These are phyloP conservation scores for Campopleginae sp. DNA, from an alignment of 2,888 invertebrate species.

Conservation along the genomic window DNA sequence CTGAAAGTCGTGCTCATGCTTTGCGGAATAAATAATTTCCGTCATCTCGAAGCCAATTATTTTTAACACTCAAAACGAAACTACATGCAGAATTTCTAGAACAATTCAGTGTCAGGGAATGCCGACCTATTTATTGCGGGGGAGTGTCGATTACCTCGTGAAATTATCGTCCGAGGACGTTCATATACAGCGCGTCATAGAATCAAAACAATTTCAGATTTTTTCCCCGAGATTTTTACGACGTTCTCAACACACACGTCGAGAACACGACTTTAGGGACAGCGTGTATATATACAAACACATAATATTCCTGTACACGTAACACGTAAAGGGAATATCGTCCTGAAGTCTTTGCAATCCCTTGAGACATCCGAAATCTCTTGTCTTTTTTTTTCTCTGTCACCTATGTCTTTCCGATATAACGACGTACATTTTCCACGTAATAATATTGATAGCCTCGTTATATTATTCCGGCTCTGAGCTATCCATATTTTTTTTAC, in stretches of 20 bases:
- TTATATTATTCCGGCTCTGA: background rate
- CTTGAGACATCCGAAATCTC: conserved; percentile 52
- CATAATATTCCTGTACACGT: background rate
- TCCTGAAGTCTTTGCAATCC: conserved; percentile 31
- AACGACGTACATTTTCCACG: conserved; percentile 31
- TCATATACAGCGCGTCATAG: background rate
- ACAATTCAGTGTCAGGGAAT: too few relatives aligned
- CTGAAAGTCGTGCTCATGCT: background rate
- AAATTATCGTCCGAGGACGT: too few relatives aligned
- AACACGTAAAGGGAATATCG: conserved; percentile 29
- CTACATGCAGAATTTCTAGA: too few relatives aligned
- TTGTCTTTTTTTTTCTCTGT: conserved; percentile 10
- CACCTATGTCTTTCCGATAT: conserved; percentile 15
- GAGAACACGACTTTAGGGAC: background rate
- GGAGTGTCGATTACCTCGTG: too few relatives aligned
- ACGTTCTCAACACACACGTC: background rate
- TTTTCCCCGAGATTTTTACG: background rate
- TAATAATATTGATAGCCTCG: conserved; percentile 44
- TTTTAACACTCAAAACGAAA: background rate
- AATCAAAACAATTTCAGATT: background rate
- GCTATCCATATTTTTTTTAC: background rate
- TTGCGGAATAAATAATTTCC: background rate
- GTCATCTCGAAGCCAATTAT: background rate
- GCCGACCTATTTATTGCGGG: too few relatives aligned
- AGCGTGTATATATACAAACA: conserved; percentile 16